phyloP scores from a whole-genome alignment of 1,140 invertebrate genomes.

The Plectrocnemia conspersa region DNA sequence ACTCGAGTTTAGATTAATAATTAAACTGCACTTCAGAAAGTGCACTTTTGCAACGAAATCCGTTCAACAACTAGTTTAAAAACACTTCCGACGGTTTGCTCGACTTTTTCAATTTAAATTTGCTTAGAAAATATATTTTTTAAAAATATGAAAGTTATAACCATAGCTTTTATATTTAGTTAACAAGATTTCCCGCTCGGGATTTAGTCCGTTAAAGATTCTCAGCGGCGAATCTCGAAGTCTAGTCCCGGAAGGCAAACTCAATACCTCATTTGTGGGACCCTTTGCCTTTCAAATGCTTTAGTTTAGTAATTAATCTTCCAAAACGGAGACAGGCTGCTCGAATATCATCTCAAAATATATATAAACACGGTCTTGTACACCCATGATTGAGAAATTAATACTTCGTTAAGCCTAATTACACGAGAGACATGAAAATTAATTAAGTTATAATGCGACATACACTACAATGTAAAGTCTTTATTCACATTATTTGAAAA shows the following conservation, averaged over 20 bases:
- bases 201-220: too few species aligned
- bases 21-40: conserved; percentile 3
- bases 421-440: conserved; percentile 12
- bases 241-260: background rate
- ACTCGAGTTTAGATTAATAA: conserved; percentile 8
- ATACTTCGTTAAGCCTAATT: conserved; percentile 24
- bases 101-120: background rate
- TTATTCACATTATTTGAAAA: too few species aligned
- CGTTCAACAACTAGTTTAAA: conserved; percentile 14
- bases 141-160: too few species aligned
- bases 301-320: conserved; percentile 23
- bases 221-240: conserved; percentile 7
- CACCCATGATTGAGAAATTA: conserved; percentile 19
- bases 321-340: conserved; percentile 17
- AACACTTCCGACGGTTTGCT: background rate
- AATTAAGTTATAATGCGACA: too few species aligned
- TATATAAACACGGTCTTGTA: conserved; percentile 13
- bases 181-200: too few species aligned
- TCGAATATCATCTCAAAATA: conserved; percentile 19
- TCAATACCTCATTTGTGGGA: conserved; percentile 7
- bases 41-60: conserved; percentile 1
- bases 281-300: conserved; percentile 15
- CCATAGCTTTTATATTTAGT: too few species aligned
- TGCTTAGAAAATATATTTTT: too few species aligned
- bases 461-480: too few species aligned